Evolutionary conservation across 2,797 vertebrate species (phyloP).

Genomic region (Glossophaga mutica): DNA sequence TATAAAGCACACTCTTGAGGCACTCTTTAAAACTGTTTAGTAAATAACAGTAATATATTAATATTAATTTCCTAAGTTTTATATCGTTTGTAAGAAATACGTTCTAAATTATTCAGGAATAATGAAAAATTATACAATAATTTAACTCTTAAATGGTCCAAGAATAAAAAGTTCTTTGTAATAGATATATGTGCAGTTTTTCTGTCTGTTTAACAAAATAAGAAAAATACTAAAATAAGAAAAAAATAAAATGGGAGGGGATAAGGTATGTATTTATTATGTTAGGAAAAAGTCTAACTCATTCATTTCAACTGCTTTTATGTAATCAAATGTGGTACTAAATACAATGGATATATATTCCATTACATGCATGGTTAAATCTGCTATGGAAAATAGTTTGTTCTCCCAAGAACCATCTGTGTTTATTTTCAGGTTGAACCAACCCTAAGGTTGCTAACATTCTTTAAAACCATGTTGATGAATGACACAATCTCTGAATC

Average conservation of each 20-base stretch:
- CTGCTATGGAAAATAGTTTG: slow-evolving; percentile 62
- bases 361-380: slow-evolving; percentile 49
- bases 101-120: not conserved
- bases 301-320: slow-evolving; percentile 36
- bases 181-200: not conserved
- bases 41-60: not conserved
- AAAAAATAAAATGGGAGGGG: not conserved
- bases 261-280: slow-evolving; percentile 10
- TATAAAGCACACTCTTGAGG: not conserved
- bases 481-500: slow-evolving; percentile 69
- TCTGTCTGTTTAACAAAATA: not conserved
- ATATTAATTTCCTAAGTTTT: slow-evolving; percentile 14
- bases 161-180: not conserved
- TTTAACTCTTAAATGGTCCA: slow-evolving; percentile 17
- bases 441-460: slow-evolving; percentile 64
- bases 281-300: slow-evolving; percentile 30
- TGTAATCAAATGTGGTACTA: slow-evolving; percentile 38
- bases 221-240: not conserved
- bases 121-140: not conserved
- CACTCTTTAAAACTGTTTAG: not conserved
- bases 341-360: slow-evolving; percentile 51
- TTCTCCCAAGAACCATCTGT: slow-evolving; percentile 63
- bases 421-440: slow-evolving; percentile 70
- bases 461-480: slow-evolving; percentile 68
- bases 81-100: not conserved